Percentiles rank a stretch among this genome's conserved stretches.
Evolutionary conservation across 2,888 invertebrate species (phyloP).

Genomic region (Heterodera filipjevi): DNA sequence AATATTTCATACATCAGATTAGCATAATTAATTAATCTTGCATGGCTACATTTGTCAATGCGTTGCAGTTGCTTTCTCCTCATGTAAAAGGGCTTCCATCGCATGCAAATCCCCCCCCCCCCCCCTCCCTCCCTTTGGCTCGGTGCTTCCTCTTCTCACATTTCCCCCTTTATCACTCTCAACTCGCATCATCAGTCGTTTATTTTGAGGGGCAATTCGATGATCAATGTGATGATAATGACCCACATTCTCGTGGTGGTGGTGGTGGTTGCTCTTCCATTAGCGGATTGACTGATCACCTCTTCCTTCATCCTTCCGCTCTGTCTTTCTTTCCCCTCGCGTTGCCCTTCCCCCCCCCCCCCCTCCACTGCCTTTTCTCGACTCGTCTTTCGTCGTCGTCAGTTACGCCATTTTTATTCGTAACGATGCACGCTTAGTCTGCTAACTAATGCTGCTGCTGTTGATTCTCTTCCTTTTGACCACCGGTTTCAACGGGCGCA

Average conservation of each 20-base stretch:
- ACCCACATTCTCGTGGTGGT: not conserved
- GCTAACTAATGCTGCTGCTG: not conserved
- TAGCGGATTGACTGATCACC: not conserved
- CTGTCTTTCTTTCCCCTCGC: not conserved
- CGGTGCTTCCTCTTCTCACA: not conserved
- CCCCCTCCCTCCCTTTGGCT: too few species aligned
- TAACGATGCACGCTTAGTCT: not conserved
- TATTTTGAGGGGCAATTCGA: not conserved
- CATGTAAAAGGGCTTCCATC: not conserved
- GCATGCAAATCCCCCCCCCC: too few species aligned
- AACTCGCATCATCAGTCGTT: not conserved
- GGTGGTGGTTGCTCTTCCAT: constrained; percentile 1
- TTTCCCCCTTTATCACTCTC: not conserved
- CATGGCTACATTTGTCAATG: not conserved
- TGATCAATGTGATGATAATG: not conserved
- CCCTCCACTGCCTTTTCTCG: not conserved
- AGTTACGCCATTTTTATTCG: not conserved
- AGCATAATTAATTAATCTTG: too few species aligned
- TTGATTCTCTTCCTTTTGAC: not conserved
- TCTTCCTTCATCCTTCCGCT: not conserved
- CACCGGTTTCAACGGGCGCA: not conserved
- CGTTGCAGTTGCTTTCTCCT: too few species aligned
- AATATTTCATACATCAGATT: too few species aligned
- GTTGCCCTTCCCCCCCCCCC: too few species aligned
- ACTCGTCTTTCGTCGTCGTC: not conserved